Evolutionary conservation across 2,888 invertebrate genomes (phyloP).

Genomic region (Dascillus cervinus): DNA sequence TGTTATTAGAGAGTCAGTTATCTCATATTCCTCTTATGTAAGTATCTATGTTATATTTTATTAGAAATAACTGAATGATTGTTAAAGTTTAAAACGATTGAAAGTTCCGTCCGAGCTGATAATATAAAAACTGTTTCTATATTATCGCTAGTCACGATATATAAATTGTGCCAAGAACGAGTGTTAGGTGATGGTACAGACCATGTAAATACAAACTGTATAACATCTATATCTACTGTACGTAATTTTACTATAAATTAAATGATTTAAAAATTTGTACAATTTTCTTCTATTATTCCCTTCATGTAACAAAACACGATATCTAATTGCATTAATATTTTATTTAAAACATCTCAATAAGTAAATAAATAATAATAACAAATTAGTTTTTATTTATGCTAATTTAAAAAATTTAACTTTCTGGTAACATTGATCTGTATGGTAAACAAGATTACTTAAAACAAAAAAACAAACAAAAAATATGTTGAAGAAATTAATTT

Average conservation of each 20-base stretch:
- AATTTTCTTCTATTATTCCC: neutral
- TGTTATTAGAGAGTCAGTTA: too few relatives aligned
- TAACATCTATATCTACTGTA: slow-evolving; percentile 18
- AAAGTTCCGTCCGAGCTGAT: slow-evolving; percentile 11
- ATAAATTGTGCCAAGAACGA: slow-evolving; percentile 28
- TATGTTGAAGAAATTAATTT: too few relatives aligned
- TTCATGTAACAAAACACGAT: too few relatives aligned
- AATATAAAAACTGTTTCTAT: slow-evolving; percentile 12
- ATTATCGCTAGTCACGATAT: slow-evolving; percentile 26
- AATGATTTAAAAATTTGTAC: slow-evolving; percentile 1
- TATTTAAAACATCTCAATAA: too few relatives aligned
- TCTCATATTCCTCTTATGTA: too few relatives aligned
- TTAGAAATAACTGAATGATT: slow-evolving; percentile 1
- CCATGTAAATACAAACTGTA: slow-evolving; percentile 20
- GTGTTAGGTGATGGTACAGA: slow-evolving; percentile 20
- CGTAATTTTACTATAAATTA: slow-evolving; percentile 15
- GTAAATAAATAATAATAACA: too few relatives aligned
- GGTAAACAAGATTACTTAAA: too few relatives aligned
- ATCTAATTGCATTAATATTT: too few relatives aligned
- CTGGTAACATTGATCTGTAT: too few relatives aligned
- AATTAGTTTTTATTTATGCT: too few relatives aligned
- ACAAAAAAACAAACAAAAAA: too few relatives aligned
- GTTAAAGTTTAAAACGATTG: slow-evolving; percentile 2
- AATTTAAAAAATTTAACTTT: too few relatives aligned
- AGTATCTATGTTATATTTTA: slow-evolving; percentile 5